Evolutionary conservation across 2,113 vertebrate genomes (phyloP).

Genomic region (human (Homo sapiens)): GRCh38 chr15:43349501-43350000

Average conservation of each 20-base stretch:
- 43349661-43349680: background rate
- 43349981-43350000: background rate
- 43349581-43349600: slow-evolving; percentile 21
- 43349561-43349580: background rate
- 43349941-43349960: background rate
- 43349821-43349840: slow-evolving; percentile 31
- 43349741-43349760: background rate
- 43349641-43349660: background rate
- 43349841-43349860: background rate
- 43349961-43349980: background rate
- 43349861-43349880: background rate
- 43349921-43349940: background rate
- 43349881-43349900: background rate
- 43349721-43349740: background rate
- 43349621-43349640: background rate
- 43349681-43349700: slow-evolving; percentile 7
- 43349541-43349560: background rate
- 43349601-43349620: slow-evolving; percentile 11
- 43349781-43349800: background rate
- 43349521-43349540: slow-evolving; percentile 18
- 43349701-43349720: slow-evolving; percentile 8
- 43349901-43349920: background rate
- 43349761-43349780: background rate
- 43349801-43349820: background rate
- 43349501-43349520: slow-evolving; percentile 21